Conservation (phyloP, 1,140 invertebrate species). For the Spodoptera litura region DNA sequence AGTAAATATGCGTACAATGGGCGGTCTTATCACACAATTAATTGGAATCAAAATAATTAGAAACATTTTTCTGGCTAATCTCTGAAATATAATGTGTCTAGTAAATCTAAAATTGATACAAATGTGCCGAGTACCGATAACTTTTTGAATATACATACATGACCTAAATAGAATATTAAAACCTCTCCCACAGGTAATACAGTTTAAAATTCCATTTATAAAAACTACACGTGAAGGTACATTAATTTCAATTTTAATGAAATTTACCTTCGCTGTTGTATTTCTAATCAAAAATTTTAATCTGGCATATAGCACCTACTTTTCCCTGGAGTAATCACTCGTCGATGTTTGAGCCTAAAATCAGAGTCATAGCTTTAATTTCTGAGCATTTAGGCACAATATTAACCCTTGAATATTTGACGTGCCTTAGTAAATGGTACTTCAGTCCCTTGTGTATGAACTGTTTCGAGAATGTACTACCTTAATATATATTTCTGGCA, state of each 20-base stretch:
- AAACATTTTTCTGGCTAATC: too few relatives aligned
- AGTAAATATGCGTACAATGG: too few relatives aligned
- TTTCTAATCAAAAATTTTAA: constrained; percentile 52
- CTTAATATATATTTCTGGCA: neutral
- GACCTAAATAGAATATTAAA: neutral
- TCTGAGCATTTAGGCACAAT: constrained; percentile 11
- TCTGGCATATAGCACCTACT: constrained; percentile 35
- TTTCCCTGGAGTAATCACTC: constrained; percentile 49
- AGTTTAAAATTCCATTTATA: constrained; percentile 23
- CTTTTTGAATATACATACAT: neutral
- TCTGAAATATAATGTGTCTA: too few relatives aligned
- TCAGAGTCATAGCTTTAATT: constrained; percentile 14
- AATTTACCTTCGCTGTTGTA: constrained; percentile 28
- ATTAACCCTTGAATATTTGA: constrained; percentile 12
- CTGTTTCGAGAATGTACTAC: neutral
- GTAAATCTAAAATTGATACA: too few relatives aligned
- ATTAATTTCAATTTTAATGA: constrained; percentile 40
- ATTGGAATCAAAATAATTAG: too few relatives aligned
- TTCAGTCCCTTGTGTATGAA: neutral
- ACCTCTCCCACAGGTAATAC: neutral
- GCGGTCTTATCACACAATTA: too few relatives aligned
- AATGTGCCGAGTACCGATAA: too few relatives aligned
- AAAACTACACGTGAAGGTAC: constrained; percentile 28
- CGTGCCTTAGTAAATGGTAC: neutral
- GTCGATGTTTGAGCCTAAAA: constrained; percentile 30